Percentiles rank a stretch among this genome's conserved stretches.
Conservation (phyloP, 2,888 invertebrate species). For the Nephrotoma appendiculata region DNA sequence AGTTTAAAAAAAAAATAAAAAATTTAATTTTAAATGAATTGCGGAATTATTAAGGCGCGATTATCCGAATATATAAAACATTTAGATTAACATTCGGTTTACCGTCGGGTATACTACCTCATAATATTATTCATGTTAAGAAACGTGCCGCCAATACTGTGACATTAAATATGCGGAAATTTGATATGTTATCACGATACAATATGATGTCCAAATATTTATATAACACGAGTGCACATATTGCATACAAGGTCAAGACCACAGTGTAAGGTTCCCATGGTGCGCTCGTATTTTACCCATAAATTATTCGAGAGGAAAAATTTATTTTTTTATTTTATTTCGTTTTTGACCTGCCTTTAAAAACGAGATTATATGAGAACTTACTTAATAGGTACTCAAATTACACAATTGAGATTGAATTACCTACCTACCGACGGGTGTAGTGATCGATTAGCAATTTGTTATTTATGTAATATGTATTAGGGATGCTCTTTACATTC, state of each 20-base stretch:
- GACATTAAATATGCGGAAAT: background rate
- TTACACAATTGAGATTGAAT: background rate
- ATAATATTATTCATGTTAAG: background rate
- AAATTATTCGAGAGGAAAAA: background rate
- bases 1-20: background rate
- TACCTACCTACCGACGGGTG: background rate
- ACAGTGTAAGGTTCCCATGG: background rate
- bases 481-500: background rate
- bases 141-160: background rate
- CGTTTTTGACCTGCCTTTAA: background rate
- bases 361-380: background rate
- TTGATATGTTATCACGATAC: background rate
- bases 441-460: background rate
- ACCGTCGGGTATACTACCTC: background rate
- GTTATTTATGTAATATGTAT: background rate
- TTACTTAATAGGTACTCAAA: background rate
- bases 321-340: background rate
- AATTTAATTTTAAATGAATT: background rate
- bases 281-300: background rate
- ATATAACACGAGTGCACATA: background rate
- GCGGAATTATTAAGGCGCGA: background rate
- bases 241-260: background rate
- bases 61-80: background rate
- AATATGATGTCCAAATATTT: background rate
- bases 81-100: too few species aligned